Evolutionary conservation across 2,797 vertebrate genomes (phyloP).

Genomic region (Oreochromis mossambicus): DNA sequence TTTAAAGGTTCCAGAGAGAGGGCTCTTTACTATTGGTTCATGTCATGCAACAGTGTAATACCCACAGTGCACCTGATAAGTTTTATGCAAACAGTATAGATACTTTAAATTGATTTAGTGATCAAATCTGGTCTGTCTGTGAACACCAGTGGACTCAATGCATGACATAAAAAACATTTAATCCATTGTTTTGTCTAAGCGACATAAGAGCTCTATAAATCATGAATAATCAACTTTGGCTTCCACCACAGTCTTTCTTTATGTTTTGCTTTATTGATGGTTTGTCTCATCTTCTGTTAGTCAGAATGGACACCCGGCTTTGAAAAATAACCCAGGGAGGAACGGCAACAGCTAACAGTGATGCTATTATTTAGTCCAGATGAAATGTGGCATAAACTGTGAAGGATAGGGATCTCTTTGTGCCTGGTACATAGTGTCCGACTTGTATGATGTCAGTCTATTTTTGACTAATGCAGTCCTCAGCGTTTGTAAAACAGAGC

Average conservation of each 20-base stretch:
- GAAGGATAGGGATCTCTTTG: slow-evolving; percentile 79
- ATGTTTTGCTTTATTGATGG: slow-evolving; percentile 23
- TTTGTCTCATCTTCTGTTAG: slow-evolving; percentile 8
- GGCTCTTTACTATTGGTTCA: not conserved
- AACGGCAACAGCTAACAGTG: slow-evolving; percentile 43
- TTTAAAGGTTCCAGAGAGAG: not conserved
- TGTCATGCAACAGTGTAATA: not conserved
- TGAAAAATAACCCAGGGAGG: slow-evolving; percentile 28
- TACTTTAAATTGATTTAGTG: slow-evolving; percentile 13
- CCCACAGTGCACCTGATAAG: not conserved
- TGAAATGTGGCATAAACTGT: slow-evolving; percentile 80
- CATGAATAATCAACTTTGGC: slow-evolving; percentile 36
- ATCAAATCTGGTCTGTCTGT: slow-evolving; percentile 2
- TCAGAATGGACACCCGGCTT: slow-evolving; percentile 18
- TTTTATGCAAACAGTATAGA: slow-evolving; percentile 21
- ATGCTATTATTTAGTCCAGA: slow-evolving; percentile 76
- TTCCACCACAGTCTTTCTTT: not conserved
- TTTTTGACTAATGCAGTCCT: slow-evolving; percentile 83
- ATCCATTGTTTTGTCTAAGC: slow-evolving; percentile 8
- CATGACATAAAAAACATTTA: not conserved
- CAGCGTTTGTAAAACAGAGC: slow-evolving; percentile 68
- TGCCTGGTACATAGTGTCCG: slow-evolving; percentile 78
- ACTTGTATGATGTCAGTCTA: slow-evolving; percentile 86
- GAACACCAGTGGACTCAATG: not conserved
- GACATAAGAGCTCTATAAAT: slow-evolving; percentile 32